Evolutionary conservation across 2,113 vertebrate species (phyloP), one percentile per base, ranked within the genome.

Genomic region (Grus americana): DNA sequence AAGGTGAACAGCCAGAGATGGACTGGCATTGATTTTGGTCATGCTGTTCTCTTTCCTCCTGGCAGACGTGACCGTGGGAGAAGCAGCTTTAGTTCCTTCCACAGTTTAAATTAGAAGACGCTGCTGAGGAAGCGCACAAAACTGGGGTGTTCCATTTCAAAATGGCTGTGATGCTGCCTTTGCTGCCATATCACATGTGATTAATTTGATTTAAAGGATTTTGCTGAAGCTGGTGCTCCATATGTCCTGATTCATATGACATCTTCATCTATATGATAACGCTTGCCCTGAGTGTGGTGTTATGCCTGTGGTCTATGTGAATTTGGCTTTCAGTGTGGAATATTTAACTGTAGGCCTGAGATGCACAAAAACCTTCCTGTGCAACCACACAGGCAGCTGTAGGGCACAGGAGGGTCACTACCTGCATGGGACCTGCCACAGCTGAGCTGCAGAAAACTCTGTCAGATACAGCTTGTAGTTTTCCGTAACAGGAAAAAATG

Each of bases 351-450:
- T 76, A 82, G 62, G 78, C 58, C 90, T 38, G 16, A 88, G 94
- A 86, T 94, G 65, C 72, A 79, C 15, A 54, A 90, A 95, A 95
- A 83, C 79, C 57, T 86, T 96, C 95, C 91, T 91, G 59, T 86
- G 91, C 86, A 50, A 86, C 91, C 54, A 36, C 74, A 55, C 50
- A 59, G 95, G 87, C 91, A 97, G 93, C 95, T 97, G 90, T 75
- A 72, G 32, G 90, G 80, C 92, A 62, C 50, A 20, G 34, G 50
- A 68, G 80, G 85, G 90, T 97, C 92, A 86, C 79, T 96, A 95
- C 95, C 87, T 94, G 90, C 94, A 88, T 91, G 88, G 87, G 93
- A 97, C 97, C 94, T 95, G 93, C 97, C 95, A 72, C 85, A 74
- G 81, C 72, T 42, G 59, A 97, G 97, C 93, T 94, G 87, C 76